A percentile compares a stretch with the other conserved stretches of the same genome.
Evolutionary conservation across 2,888 invertebrate species (phyloP).

Genomic region (Zaprionus bogoriensis): DNA sequence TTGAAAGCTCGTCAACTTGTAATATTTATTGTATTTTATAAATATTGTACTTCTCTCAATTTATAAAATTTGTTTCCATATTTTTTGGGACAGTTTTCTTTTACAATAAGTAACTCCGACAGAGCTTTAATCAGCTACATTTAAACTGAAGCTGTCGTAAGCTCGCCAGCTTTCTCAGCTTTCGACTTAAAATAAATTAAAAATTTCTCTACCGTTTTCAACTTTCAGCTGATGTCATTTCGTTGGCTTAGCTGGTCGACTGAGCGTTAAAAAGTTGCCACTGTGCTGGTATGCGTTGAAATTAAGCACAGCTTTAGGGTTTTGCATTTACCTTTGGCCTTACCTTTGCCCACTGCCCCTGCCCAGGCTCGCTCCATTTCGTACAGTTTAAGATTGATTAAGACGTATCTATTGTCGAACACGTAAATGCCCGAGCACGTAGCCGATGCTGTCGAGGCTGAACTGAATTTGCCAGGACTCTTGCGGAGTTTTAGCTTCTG

Average conservation of each 20-base stretch:
- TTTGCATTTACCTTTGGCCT: background rate
- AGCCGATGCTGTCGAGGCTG: constrained; percentile 9
- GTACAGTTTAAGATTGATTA: constrained; percentile 68
- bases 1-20: background rate
- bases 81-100: no score
- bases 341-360: background rate
- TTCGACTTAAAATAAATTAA: no score
- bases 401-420: constrained; percentile 73
- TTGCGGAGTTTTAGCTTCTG: constrained; percentile 17
- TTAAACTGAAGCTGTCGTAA: background rate
- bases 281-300: constrained; percentile 20
- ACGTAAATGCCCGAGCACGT: constrained; percentile 63
- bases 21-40: no score
- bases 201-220: background rate
- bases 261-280: background rate
- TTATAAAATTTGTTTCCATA: no score
- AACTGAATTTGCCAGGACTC: constrained; percentile 2
- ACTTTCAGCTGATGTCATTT: constrained; percentile 16
- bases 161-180: no score
- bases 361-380: constrained; percentile 4
- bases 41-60: no score
- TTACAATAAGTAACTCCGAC: no score
- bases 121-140: background rate
- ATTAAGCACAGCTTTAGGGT: constrained; percentile 17
- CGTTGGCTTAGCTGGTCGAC: background rate